These are phyloP conservation scores for Luscinia luscinia DNA, from an alignment of 2,797 vertebrate species.

Conservation along the genomic window DNA sequence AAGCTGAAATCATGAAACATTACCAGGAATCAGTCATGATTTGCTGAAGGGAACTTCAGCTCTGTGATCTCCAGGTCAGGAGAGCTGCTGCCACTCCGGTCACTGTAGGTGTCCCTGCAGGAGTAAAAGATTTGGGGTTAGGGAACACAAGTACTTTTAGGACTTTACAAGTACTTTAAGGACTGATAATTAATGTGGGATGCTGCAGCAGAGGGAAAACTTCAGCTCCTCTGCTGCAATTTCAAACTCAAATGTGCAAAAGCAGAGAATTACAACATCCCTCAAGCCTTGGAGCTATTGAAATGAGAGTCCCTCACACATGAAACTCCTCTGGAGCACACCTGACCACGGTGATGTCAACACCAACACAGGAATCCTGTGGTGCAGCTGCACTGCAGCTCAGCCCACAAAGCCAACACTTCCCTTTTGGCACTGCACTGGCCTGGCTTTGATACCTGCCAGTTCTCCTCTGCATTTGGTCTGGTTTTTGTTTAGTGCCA, in stretches of 20 bases:
- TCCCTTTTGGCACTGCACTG: neutral
- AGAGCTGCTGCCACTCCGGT: slow-evolving; percentile 89
- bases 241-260: neutral
- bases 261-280: neutral
- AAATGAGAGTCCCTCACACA: neutral
- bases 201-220: neutral
- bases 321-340: neutral
- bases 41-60: slow-evolving; percentile 84
- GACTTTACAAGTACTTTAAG: neutral
- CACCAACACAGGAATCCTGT: neutral
- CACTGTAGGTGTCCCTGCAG: slow-evolving; percentile 92
- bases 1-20: neutral
- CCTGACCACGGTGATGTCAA: neutral
- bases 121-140: neutral
- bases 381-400: neutral
- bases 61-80: slow-evolving; percentile 89
- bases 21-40: slow-evolving; percentile 77
- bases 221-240: neutral
- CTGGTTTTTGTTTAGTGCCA: neutral
- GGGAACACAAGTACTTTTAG: neutral
- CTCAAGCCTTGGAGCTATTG: neutral
- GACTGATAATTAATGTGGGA: neutral
- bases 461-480: neutral
- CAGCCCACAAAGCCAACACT: neutral
- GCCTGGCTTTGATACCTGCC: neutral